These are phyloP conservation scores for Hemicrepidius hirtus DNA, from an alignment of 2,888 invertebrate species.

Conservation along the genomic window DNA sequence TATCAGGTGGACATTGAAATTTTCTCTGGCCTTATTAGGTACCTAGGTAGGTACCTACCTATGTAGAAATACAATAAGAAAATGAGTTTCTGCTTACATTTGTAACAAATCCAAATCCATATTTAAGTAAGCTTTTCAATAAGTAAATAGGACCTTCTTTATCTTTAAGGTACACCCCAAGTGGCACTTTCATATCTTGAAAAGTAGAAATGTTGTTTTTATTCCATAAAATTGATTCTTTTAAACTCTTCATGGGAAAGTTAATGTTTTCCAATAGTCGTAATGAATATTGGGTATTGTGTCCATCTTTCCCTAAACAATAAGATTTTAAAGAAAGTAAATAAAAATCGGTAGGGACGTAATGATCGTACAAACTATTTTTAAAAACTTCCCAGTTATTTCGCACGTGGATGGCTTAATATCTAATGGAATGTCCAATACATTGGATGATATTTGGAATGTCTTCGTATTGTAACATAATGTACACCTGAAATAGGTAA, in stretches of 20 bases:
- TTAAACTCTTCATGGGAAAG: constrained; percentile 43
- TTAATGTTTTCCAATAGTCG: constrained; percentile 66
- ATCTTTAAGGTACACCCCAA: constrained; percentile 73
- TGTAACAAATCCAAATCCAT: constrained; percentile 72
- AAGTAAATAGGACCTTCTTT: constrained; percentile 71
- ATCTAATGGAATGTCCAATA: constrained; percentile 75
- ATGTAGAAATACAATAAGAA: too few species aligned
- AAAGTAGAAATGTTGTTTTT: constrained; percentile 70
- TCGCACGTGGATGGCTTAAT: constrained; percentile 67
- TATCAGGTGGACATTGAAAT: too few species aligned
- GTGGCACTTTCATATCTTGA: constrained; percentile 69
- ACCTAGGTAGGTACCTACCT: too few species aligned
- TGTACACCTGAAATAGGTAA: constrained; percentile 71
- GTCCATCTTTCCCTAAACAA: constrained; percentile 76
- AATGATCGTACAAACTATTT: constrained; percentile 77
- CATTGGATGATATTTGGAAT: constrained; percentile 76
- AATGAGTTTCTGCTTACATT: constrained; percentile 63
- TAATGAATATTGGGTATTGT: constrained; percentile 73
- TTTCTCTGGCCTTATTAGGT: too few species aligned
- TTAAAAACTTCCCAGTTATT: constrained; percentile 67
- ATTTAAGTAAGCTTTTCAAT: constrained; percentile 74
- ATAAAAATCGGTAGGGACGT: neutral
- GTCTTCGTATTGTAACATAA: constrained; percentile 77
- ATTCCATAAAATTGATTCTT: constrained; percentile 72
- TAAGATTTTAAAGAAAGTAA: constrained; percentile 5